Percentiles rank a stretch among this genome's conserved stretches.
These are phyloP conservation scores for Lophochroa leadbeateri DNA, from an alignment of 2,113 vertebrate species.

Conservation along the genomic window DNA sequence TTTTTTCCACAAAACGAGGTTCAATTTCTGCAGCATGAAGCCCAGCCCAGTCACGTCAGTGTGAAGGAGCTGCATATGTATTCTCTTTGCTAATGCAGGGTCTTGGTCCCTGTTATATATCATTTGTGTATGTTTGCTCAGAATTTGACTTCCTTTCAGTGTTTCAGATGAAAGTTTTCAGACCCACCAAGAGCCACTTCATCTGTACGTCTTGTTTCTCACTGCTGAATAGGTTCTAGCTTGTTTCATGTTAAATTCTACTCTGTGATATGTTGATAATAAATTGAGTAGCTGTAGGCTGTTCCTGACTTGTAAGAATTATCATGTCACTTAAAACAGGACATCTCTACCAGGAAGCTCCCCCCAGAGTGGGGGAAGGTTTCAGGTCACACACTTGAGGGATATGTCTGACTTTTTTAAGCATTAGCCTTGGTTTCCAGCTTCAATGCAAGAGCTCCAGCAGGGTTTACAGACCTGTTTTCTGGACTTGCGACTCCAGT, in stretches of 20 bases:
- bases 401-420: neutral
- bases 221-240: neutral
- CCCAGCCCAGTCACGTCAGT: neutral
- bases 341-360: neutral
- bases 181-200: rapidly evolving
- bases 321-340: neutral
- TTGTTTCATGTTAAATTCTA: neutral
- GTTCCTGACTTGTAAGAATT: neutral
- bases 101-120: neutral
- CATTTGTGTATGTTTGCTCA: neutral
- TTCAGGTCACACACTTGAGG: neutral
- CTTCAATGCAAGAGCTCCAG: neutral
- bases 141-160: neutral
- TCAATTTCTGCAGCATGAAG: neutral
- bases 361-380: neutral
- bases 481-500: neutral
- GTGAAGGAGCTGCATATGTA: neutral
- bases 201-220: neutral
- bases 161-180: neutral
- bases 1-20: neutral
- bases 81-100: neutral
- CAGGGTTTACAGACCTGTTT: neutral
- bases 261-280: neutral
- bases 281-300: neutral
- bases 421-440: neutral